Evolutionary conservation across 2,888 invertebrate genomes (phyloP), one percentile per base, ranked within the genome.

Genomic region (Euzophera pinguis): DNA sequence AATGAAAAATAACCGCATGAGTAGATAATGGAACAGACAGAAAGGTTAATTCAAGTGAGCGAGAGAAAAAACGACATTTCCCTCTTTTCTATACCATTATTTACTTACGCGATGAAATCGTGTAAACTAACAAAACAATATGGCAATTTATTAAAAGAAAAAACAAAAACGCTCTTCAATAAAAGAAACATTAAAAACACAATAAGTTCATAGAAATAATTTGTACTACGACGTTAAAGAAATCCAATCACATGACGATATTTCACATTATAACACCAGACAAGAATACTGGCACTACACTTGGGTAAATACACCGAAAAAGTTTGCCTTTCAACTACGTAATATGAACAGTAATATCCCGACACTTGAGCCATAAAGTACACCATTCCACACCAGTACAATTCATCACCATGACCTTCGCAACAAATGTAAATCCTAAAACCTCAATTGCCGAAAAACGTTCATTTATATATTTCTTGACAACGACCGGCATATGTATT

Each of bases 181-280:
- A 12, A 39, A 49, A 29, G 27, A 47, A 41, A 38, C 38, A 22
- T 38, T 22, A 37, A 43, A 38, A 49, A 37, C 13, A 50, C 32
- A 32, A 29, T 29, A 38, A 50, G 17, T 45, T 27, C 50, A 59
- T 61, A 65, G 55, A 69, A 69, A 62, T 65, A 68, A 74, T 75
- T 80, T 79, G 80, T 78, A 80, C 78, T 78, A 60, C 57, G 56
- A 62, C 62, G 62, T 63, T 60, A 54, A 59, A 52, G 47, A 52
- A 54, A 50, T 34, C 41, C 39, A 8, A 37, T 17, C 10, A 10
- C 8, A 10, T 34, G 9, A 43, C 12, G 14, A 14, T 13, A 6
- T 8, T 45, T 45, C 1, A 45, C n/a, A n/a, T n/a, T 45, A 41
- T 45, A 45, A 45, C 13, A 45, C 32, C 29, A 32, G n/a, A n/a